Percentiles rank a stretch among this genome's conserved stretches.
Conservation (phyloP, 1,140 invertebrate species). For the Drosophila tsacasi region DNA sequence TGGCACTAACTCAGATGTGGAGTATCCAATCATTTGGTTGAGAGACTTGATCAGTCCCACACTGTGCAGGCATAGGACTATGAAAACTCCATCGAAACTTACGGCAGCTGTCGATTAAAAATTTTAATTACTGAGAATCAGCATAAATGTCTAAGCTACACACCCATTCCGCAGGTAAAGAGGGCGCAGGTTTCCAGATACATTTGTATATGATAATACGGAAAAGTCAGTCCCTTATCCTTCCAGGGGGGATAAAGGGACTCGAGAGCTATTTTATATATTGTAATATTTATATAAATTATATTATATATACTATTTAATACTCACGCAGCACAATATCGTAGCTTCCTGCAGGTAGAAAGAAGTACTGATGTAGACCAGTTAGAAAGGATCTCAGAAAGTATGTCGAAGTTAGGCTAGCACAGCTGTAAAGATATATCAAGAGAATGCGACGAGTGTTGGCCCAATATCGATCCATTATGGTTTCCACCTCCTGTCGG, state of each 20-base stretch:
- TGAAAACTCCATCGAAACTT: conserved; percentile 76
- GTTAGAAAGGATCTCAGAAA: conserved; percentile 52
- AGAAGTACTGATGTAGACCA: conserved; percentile 53
- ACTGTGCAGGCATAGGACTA: conserved; percentile 69
- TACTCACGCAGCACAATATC: conserved; percentile 66
- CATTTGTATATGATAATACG: conserved; percentile 71
- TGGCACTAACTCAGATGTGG: conserved; percentile 64
- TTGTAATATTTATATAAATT: background rate
- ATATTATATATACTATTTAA: background rate
- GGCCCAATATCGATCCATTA: conserved; percentile 58
- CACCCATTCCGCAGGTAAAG: conserved; percentile 74
- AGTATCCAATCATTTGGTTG: conserved; percentile 56
- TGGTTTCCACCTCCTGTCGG: conserved; percentile 46
- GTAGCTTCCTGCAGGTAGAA: conserved; percentile 25
- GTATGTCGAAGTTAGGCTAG: conserved; percentile 58
- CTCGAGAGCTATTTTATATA: conserved; percentile 68
- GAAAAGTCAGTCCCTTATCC: conserved; percentile 67
- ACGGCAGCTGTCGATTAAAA: conserved; percentile 50
- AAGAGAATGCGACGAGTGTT: conserved; percentile 66
- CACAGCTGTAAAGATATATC: conserved; percentile 58
- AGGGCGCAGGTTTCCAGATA: conserved; percentile 50
- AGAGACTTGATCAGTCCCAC: conserved; percentile 67
- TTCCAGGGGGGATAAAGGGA: conserved; percentile 66
- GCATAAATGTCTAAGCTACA: background rate
- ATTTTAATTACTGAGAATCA: background rate